A percentile compares a stretch with the other conserved stretches of the same genome.
Evolutionary conservation across 2,888 invertebrate genomes (phyloP).

Genomic region (Agriopis marginaria): DNA sequence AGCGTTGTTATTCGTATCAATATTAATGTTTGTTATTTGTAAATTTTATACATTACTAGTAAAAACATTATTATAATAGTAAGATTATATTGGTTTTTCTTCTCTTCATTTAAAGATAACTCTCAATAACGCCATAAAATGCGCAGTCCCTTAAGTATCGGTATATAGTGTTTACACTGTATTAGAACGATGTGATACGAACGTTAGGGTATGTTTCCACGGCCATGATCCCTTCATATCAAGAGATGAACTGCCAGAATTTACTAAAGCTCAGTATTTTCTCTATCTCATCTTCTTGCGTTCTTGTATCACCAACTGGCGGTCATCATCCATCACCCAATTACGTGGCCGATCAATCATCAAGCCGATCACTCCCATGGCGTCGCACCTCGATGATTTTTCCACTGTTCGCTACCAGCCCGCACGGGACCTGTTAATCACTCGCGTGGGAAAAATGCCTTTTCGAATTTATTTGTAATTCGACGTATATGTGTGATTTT

Average conservation of each 20-base stretch:
- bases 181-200: too few species aligned
- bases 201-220: too few species aligned
- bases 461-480: constrained; percentile 45
- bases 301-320: constrained; percentile 26
- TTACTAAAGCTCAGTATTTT: not conserved
- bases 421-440: constrained; percentile 81
- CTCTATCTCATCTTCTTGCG: not conserved
- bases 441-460: constrained; percentile 62
- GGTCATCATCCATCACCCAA: constrained; percentile 91
- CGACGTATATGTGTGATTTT: not conserved
- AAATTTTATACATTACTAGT: too few species aligned
- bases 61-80: too few species aligned
- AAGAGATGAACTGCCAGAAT: not conserved
- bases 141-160: too few species aligned
- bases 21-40: too few species aligned
- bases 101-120: too few species aligned
- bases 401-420: constrained; percentile 70
- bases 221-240: not conserved
- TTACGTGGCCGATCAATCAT: constrained; percentile 92
- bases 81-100: too few species aligned
- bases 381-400: constrained; percentile 73
- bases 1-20: too few species aligned
- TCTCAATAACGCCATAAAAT: too few species aligned
- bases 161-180: too few species aligned
- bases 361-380: constrained; percentile 83